Conservation (phyloP, 1,140 invertebrate genomes). For the Conus betulinus region DNA sequence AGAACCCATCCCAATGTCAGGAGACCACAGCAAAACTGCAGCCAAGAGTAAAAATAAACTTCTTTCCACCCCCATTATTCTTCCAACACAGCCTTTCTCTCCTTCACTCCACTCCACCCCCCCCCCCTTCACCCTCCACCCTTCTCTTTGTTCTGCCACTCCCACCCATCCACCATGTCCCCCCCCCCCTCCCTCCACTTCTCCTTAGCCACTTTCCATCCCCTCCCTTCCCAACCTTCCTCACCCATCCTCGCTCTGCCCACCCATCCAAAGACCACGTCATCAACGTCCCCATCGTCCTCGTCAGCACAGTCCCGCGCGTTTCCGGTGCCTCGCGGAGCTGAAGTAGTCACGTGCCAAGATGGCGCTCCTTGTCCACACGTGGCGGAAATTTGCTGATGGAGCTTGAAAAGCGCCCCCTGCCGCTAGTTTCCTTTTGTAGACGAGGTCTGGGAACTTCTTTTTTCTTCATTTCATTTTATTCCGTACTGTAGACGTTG, state of each 20-base stretch:
- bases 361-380: conserved; percentile 19
- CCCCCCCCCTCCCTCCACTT: background rate
- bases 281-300: background rate
- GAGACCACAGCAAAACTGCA: no score
- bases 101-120: no score
- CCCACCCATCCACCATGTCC: no score
- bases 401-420: conserved; percentile 12
- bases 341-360: conserved; percentile 9
- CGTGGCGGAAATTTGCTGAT: conserved; percentile 27
- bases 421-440: background rate
- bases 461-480: no score
- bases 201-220: background rate
- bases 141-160: background rate
- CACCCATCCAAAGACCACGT: background rate
- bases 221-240: background rate
- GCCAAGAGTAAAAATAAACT: no score
- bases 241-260: no score
- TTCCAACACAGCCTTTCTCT: no score
- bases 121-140: no score
- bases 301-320: background rate
- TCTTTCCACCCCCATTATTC: no score
- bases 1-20: no score
- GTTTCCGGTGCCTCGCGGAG: background rate
- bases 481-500: background rate
- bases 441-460: background rate